Conservation (phyloP, 2,797 vertebrate genomes). For the Tadarida brasiliensis region DNA sequence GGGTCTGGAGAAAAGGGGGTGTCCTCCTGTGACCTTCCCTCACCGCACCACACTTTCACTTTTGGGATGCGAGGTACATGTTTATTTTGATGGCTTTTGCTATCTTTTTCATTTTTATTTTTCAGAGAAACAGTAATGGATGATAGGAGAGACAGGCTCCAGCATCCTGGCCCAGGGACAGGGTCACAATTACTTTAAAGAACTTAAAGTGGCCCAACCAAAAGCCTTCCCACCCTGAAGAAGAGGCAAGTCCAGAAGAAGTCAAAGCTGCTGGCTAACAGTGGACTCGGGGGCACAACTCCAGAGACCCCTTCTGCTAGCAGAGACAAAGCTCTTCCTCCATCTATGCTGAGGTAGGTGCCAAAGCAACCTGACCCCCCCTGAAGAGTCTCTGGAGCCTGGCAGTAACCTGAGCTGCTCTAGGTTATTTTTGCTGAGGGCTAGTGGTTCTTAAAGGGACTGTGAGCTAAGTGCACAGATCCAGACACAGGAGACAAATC, state of each 20-base stretch:
- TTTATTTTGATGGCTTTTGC: not conserved
- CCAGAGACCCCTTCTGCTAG: not conserved
- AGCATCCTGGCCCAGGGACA: not conserved
- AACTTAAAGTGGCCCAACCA: not conserved
- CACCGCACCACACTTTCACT: not conserved
- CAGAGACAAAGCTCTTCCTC: slow-evolving; percentile 44
- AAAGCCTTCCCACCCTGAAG: not conserved
- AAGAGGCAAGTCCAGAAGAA: not conserved
- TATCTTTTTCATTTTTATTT: slow-evolving; percentile 34
- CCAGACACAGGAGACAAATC: slow-evolving; percentile 32
- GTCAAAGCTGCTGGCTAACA: not conserved
- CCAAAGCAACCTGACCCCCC: slow-evolving; percentile 76
- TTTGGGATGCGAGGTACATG: not conserved
- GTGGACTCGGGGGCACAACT: not conserved
- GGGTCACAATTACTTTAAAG: not conserved
- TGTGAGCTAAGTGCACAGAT: slow-evolving; percentile 34
- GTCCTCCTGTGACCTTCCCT: not conserved
- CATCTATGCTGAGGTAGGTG: slow-evolving; percentile 21
- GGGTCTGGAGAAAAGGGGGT: not conserved
- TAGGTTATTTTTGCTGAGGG: slow-evolving; percentile 81
- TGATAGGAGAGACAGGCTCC: not conserved
- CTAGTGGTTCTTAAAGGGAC: slow-evolving; percentile 81
- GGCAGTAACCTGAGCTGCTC: slow-evolving; percentile 78
- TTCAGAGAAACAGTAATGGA: slow-evolving; percentile 53
- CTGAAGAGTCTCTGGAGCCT: slow-evolving; percentile 69